phyloP scores from a whole-genome alignment of 2,888 invertebrate genomes.

The Cheilosia scutellata region DNA sequence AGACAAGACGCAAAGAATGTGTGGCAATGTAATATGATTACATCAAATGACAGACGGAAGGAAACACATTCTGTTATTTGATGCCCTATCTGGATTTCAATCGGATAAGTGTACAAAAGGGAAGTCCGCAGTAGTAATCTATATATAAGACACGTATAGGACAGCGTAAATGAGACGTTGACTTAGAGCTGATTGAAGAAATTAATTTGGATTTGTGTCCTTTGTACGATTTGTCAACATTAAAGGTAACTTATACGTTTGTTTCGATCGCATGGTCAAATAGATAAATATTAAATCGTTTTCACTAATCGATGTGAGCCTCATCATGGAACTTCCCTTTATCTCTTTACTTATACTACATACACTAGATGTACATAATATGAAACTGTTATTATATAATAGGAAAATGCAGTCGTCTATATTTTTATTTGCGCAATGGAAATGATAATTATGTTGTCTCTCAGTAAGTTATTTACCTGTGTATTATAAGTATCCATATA shows the following conservation, averaged over 20 bases:
- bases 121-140: constrained; percentile 24
- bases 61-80: constrained; percentile 57
- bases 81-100: constrained; percentile 67
- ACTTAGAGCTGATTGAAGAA: constrained; percentile 51
- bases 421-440: too few species aligned
- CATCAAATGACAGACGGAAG: constrained; percentile 71
- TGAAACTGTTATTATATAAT: too few species aligned
- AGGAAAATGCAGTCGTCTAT: too few species aligned
- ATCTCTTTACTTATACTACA: too few species aligned
- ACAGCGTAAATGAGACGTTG: constrained; percentile 64
- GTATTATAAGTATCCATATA: too few species aligned
- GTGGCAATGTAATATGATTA: constrained; percentile 43
- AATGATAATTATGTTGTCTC: too few species aligned
- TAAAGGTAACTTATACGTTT: neutral
- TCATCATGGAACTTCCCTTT: too few species aligned
- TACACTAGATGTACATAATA: too few species aligned
- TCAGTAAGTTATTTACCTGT: too few species aligned
- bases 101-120: constrained; percentile 44
- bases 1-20: constrained; percentile 1
- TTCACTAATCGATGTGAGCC: too few species aligned
- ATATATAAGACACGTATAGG: neutral
- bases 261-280: too few species aligned
- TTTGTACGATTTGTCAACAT: constrained; percentile 49
- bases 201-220: constrained; percentile 69
- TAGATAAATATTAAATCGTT: too few species aligned